Evolutionary conservation across 2,797 vertebrate genomes (phyloP).

Genomic region (Alcedo quadribrachys): DNA sequence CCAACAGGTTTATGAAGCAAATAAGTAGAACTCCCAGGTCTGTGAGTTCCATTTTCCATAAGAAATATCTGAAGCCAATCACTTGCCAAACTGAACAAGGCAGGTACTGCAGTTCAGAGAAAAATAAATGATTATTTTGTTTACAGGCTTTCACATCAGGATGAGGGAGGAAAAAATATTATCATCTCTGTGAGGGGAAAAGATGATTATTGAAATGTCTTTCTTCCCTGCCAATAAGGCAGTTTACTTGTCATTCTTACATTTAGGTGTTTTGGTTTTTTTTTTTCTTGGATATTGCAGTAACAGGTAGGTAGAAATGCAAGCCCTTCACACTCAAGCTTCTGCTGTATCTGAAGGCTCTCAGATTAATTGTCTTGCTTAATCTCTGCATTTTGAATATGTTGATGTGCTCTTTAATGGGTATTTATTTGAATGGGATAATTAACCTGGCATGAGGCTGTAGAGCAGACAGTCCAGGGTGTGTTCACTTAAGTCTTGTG

Average conservation of each 20-base stretch:
- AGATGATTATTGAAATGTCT: neutral
- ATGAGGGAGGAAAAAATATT: neutral
- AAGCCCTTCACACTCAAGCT: neutral
- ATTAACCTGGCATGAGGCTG: neutral
- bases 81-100: neutral
- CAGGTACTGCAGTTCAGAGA: neutral
- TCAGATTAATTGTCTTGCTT: neutral
- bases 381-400: neutral
- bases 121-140: slow-evolving; percentile 1
- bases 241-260: neutral
- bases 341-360: neutral
- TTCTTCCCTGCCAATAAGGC: neutral
- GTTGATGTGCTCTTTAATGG: neutral
- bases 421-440: neutral
- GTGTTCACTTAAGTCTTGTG: neutral
- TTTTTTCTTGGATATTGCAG: neutral
- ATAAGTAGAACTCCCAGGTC: neutral
- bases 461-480: neutral
- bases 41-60: neutral
- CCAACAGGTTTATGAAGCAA: slow-evolving; percentile 38
- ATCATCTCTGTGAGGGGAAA: neutral
- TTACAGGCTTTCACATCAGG: neutral
- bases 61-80: neutral
- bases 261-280: neutral
- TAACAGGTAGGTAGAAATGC: neutral